These are phyloP conservation scores for Poecilia latipinna DNA, from an alignment of 2,113 vertebrate species.

Conservation along the genomic window DNA sequence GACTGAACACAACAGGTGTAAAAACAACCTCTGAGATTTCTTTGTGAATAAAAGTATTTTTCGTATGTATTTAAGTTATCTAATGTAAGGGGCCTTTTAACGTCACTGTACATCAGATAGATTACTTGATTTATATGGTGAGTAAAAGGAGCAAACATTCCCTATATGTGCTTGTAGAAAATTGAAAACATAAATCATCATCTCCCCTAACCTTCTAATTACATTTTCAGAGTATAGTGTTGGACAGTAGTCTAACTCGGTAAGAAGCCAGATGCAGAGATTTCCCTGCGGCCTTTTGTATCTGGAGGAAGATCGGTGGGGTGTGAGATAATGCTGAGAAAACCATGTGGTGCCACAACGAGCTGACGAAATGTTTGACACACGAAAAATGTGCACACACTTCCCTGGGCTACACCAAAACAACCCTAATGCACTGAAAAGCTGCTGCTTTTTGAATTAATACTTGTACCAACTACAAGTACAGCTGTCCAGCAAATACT, in stretches of 20 bases:
- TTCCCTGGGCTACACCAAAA: slow-evolving; percentile 2
- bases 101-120: too few species aligned
- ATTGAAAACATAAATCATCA: slow-evolving; percentile 65
- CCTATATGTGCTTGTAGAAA: slow-evolving; percentile 36
- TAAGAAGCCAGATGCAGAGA: slow-evolving; percentile 37
- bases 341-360: slow-evolving; percentile 19
- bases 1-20: too few species aligned
- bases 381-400: neutral
- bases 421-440: too few species aligned
- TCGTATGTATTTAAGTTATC: too few species aligned
- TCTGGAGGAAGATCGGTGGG: neutral
- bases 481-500: neutral
- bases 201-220: slow-evolving; percentile 50
- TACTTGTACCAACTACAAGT: neutral
- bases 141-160: too few species aligned
- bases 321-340: neutral
- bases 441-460: neutral
- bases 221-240: slow-evolving; percentile 44
- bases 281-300: slow-evolving; percentile 49
- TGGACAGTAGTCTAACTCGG: slow-evolving; percentile 20
- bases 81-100: too few species aligned
- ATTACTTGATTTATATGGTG: too few species aligned
- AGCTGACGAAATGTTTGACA: slow-evolving; percentile 22
- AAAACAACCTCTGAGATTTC: too few species aligned
- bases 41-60: too few species aligned